Evolutionary conservation across 2,113 vertebrate species (phyloP), one percentile per base, ranked within the genome.

Genomic region (Pao palembangensis): DNA sequence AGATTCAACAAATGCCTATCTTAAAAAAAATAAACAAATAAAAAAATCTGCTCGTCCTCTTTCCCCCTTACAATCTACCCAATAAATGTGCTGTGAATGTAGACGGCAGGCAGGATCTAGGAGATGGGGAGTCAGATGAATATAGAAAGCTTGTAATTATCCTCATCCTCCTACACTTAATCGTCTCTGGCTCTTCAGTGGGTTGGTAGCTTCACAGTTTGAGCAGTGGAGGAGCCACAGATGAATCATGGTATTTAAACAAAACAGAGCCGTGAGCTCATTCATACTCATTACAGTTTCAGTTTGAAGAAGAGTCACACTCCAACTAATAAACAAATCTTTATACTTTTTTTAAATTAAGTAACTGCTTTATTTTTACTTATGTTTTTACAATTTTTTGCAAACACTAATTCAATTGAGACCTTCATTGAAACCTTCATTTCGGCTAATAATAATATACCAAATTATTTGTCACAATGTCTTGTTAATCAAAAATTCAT

Each of bases 91-190:
- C 55, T 3, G 46, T 50, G n/a, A 60, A 6, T 1, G 34, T 65
- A 28, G 67, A 23, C 20, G 21, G 38, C 61, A 55, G 64, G 64
- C 58, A 47, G 66, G 58, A 69, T 61, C 67, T 64, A 58, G 59
- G 51, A 76, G 16, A 21, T 17, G 51, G 53, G 62, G 55, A 58
- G 18, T 59, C 0, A 0, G 51, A 64, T 62, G 66, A 74, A 59
- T 74, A 65, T 38, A 56, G 75, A 28, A 41, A 65, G 58, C 59
- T 70, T 82, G 64, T 80, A 80, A 78, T 76, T 72, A 80, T 78
- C 59, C 57, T 76, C 71, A 63, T 77, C 73, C 67, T 75, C 69
- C 55, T 61, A 64, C 69, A 59, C 55, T 62, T 68, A 73, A 76
- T 78, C 14, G 42, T 69, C 19, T 62, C 55, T 51, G 47, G 72